Evolutionary conservation across 1,140 invertebrate species (phyloP), one percentile per base, ranked within the genome.

Genomic region (Caenorhabditis briggsae): DNA sequence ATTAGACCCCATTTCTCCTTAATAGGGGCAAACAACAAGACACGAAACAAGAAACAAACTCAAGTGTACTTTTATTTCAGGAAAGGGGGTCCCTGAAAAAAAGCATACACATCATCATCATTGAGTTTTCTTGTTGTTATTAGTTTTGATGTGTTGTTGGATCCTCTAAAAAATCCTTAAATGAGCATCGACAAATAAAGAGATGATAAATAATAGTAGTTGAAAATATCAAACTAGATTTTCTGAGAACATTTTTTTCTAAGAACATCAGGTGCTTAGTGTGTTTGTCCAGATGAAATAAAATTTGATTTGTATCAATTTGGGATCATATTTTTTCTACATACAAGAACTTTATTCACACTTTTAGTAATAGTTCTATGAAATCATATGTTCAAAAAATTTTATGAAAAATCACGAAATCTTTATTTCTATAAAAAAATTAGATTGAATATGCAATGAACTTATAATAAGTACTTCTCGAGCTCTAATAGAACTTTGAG

Each of bases 21-120:
- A n/a, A 59, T 8, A 9, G 8, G 5, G 33, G 23, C 11, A 50
- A 78, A 78, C 12, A 50, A 43, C 12, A 50, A 8, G 23, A 43
- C 12, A 50, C 0, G 23, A 20, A 78, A 48, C 8, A 50, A 53
- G 70, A 78, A 50, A 78, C 70, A 78, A 78, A 50, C 70, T 53
- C 46, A 50, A 78, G 70, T 78, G 70, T 78, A 78, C 70, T 78
- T 50, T 46, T 78, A 50, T 23, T 78, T 78, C 33, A 46, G 23
- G 64, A 70, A 50, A 43, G 46, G 33, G 23, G 43, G 70, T 78
- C 33, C 9, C 1, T 50, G 70, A 78, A 16, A 33, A 33, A 25
- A 64, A 64, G 33, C 16, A 78, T 3, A 50, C 43, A 53, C 70
- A 78, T 78, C 70, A 53, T 50, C 46, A 23, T 78, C 14, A 23